Evolutionary conservation across 2,113 vertebrate genomes (phyloP).

Genomic region (Passerina amoena): DNA sequence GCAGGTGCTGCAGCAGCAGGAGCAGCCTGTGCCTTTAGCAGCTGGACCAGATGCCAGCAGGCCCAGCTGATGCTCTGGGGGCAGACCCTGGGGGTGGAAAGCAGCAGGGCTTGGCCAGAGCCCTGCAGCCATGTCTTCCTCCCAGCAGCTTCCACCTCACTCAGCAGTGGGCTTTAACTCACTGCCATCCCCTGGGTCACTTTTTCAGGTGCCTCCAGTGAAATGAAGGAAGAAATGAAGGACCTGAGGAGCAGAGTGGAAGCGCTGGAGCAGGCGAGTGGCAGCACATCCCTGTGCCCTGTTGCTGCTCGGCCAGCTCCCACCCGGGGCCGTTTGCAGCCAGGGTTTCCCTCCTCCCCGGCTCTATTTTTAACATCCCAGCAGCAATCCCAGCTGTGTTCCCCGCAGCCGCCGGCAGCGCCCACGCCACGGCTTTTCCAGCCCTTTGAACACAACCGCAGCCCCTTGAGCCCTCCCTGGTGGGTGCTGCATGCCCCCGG

Average conservation of each 20-base stretch:
- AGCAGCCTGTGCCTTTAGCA: neutral
- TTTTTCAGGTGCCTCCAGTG: slow-evolving; percentile 42
- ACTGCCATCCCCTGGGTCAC: neutral
- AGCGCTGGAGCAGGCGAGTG: slow-evolving; percentile 83
- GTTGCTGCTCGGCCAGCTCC: neutral
- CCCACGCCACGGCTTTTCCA: neutral
- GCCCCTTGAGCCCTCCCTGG: rapidly evolving
- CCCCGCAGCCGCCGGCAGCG: neutral
- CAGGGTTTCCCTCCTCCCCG: neutral
- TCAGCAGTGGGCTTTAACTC: rapidly evolving
- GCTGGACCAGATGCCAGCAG: neutral
- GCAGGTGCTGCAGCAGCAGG: slow-evolving; percentile 14
- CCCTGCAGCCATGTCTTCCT: neutral
- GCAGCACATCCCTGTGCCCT: neutral
- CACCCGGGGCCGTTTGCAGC: neutral
- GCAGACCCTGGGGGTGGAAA: neutral
- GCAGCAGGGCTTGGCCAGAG: neutral
- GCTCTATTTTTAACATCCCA: slow-evolving; percentile 10
- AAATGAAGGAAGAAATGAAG: slow-evolving; percentile 81
- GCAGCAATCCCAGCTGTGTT: slow-evolving; percentile 14
- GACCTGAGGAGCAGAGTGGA: slow-evolving; percentile 82
- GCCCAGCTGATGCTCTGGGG: neutral
- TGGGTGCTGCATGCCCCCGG: neutral
- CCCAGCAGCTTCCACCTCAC: neutral
- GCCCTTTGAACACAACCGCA: neutral